Base-by-base conservation (phyloP, 2,113 vertebrate species). In the Amphiprion ocellaris region DNA sequence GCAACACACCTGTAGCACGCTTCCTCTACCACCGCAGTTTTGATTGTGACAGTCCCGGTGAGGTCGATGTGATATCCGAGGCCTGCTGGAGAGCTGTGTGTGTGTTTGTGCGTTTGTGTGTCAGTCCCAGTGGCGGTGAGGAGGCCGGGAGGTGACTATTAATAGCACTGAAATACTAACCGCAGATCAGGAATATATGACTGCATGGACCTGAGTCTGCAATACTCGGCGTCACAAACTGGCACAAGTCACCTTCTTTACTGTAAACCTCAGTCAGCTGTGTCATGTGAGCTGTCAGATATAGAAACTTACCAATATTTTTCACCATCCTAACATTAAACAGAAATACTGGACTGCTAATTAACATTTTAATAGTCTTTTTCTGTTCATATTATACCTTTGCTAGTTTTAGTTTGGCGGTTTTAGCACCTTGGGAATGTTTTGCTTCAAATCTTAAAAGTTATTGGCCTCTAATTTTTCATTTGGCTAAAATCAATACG, bases 111-210 rank as follows among this genome's bases (percentile, higher is more conserved):
- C 71, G 55, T 58, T 67, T 83, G 62, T 71, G 69, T 62, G 76
- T 33, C 33, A 37, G 33, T 10, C 8, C 33, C 46, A 39, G 74
- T 46, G 49, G 76, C 37, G 72, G 50, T 70, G 73, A 72, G 46
- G 59, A 76, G 74, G 55, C 75, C 17, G 62, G 15, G 69, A 61
- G 68, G 55, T 10, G 64, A 53, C 91, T 94, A 94, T 94, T 92
- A 90, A 92, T 94, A 93, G 94, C 80, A 60, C 19, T 92, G 94
- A 92, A 95, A 95, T 80, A 65, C 84, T 90, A 94, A 91, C 90
- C 91, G 74, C 58, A 67, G 79, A 72, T 70, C 74, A 69, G 82
- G 58, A 89, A 89, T 86, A 86, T 28, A 37, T 53, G 21, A 24
- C 62, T 5, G 23, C 59, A 53, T 52, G 64, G 0, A 28, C 64